Evolutionary conservation across 92 coral and sea anemone species (phyloP).

Genomic region (Palythoa heliodiscus): DNA sequence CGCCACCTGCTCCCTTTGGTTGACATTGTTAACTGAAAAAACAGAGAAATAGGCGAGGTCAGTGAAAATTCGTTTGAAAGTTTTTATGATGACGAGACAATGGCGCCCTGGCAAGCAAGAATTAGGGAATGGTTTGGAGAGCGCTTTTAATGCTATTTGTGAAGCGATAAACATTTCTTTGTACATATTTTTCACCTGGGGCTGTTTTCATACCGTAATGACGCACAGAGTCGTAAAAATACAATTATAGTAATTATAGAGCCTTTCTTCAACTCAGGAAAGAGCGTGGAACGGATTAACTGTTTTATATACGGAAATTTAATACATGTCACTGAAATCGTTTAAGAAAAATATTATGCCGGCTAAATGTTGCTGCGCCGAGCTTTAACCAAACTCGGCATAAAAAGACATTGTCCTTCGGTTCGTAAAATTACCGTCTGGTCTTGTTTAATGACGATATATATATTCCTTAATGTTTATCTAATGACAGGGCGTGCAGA

Average conservation of each 20-base stretch:
- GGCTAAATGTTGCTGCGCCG: background rate
- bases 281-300: background rate
- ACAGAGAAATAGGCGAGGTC: background rate
- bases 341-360: too few species aligned
- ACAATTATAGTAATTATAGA: background rate
- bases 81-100: background rate
- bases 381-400: background rate
- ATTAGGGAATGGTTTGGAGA: background rate
- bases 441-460: too few species aligned
- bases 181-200: background rate
- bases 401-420: too few species aligned
- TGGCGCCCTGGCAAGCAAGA: conserved; percentile 4
- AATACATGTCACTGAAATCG: too few species aligned
- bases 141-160: background rate
- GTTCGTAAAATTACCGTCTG: too few species aligned
- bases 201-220: background rate
- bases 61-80: background rate
- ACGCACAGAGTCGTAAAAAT: background rate
- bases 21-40: background rate
- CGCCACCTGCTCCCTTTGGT: conserved; percentile 8
- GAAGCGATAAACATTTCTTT: conserved; percentile 4
- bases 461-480: too few species aligned
- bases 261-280: background rate
- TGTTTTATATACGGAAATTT: too few species aligned
- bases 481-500: too few species aligned